Evolutionary conservation across 2,797 vertebrate species (phyloP).

Genomic region (Dicrostonyx torquatus): DNA sequence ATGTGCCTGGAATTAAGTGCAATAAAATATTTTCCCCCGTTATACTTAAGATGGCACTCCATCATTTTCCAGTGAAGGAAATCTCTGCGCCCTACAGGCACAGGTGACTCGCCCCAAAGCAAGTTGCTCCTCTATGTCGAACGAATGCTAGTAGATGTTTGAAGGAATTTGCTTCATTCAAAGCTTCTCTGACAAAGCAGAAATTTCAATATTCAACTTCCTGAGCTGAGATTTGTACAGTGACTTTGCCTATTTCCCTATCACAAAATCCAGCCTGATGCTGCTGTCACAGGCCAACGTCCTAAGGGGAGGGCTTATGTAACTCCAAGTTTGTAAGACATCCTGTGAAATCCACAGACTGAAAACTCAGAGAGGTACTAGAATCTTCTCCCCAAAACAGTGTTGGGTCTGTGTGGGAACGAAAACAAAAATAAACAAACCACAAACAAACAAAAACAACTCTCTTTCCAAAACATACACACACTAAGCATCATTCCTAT

Average conservation of each 20-base stretch:
- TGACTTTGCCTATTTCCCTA: background rate
- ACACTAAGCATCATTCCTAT: background rate
- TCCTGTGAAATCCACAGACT: background rate
- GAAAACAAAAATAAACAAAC: background rate
- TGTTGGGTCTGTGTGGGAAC: background rate
- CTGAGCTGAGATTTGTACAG: background rate
- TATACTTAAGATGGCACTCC: conserved; percentile 7
- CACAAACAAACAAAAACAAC: background rate
- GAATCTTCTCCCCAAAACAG: background rate
- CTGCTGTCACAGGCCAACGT: background rate
- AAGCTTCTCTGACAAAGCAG: background rate
- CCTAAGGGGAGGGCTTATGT: background rate
- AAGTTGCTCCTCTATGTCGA: background rate
- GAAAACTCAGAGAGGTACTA: background rate
- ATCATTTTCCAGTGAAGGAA: background rate
- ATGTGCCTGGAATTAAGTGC: background rate
- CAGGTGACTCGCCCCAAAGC: background rate
- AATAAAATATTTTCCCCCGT: background rate
- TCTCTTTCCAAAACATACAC: background rate
- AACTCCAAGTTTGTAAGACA: background rate
- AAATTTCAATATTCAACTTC: background rate
- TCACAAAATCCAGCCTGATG: background rate
- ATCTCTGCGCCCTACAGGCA: background rate
- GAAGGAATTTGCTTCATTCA: background rate
- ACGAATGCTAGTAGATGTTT: background rate